phyloP scores from a whole-genome alignment of 2,113 vertebrate genomes.

The Pituophis catenifer region DNA sequence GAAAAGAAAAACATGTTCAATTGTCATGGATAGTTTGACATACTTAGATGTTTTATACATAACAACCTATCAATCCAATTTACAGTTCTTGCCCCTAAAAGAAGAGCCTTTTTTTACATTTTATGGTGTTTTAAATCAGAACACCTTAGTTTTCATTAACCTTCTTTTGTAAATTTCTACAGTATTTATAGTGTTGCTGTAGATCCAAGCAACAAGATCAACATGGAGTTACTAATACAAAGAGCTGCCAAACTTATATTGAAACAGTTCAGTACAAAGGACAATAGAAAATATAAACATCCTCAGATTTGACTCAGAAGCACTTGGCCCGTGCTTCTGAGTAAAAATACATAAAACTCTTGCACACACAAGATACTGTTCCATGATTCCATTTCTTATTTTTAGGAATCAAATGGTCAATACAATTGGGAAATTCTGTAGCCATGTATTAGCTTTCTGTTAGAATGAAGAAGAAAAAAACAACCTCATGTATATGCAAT shows the following conservation, averaged over 20 bases:
- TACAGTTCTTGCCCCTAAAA: not conserved
- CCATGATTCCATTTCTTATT: not conserved
- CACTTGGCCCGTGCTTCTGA: not conserved
- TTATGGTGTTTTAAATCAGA: not conserved
- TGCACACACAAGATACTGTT: not conserved
- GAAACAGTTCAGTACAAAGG: not conserved
- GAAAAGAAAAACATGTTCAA: not conserved
- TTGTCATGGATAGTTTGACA: too few relatives aligned
- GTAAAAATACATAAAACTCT: not conserved
- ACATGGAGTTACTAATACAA: not conserved
- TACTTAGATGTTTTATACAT: not conserved
- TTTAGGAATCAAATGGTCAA: not conserved
- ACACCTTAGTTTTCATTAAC: not conserved
- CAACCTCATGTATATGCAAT: not conserved
- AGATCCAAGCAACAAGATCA: not conserved
- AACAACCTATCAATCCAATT: not conserved
- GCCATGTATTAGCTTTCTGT: not conserved
- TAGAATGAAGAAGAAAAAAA: not conserved
- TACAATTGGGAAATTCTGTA: not conserved
- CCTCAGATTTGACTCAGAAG: not conserved
- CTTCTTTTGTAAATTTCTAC: not conserved
- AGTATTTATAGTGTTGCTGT: not conserved
- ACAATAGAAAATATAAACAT: not conserved
- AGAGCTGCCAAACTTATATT: not conserved
- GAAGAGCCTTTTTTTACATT: not conserved